phyloP scores from a whole-genome alignment of 2,888 invertebrate species.

The Cheiracanthium punctorium region DNA sequence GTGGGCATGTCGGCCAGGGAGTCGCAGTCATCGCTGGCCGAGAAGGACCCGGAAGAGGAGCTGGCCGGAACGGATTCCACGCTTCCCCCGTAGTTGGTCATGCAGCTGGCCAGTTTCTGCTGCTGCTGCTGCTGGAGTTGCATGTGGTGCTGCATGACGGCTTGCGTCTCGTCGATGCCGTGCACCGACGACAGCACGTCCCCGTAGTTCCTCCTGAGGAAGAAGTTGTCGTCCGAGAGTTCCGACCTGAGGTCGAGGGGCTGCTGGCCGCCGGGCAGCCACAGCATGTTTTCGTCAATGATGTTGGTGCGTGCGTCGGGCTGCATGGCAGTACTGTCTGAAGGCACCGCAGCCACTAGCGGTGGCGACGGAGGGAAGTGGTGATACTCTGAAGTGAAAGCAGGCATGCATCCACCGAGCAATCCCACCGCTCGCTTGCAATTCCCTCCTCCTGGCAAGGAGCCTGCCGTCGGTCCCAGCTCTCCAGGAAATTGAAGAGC shows the following conservation, averaged over 20 bases:
- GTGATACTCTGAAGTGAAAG: conserved; percentile 44
- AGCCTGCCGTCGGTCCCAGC: conserved; percentile 32
- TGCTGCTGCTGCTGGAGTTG: conserved; percentile 54
- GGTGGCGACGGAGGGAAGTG: conserved; percentile 65
- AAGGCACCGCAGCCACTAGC: conserved; percentile 54
- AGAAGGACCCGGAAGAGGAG: conserved; percentile 40
- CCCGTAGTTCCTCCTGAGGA: conserved; percentile 64
- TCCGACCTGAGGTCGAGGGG: conserved; percentile 88
- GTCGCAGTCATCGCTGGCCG: conserved; percentile 51
- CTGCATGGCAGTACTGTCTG: conserved; percentile 61
- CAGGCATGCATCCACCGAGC: conserved; percentile 45
- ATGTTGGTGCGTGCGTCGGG: conserved; percentile 58
- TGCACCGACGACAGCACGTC: conserved; percentile 45
- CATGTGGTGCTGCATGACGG: conserved; percentile 29
- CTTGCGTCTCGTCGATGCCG: conserved; percentile 19
- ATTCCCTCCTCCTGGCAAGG: conserved; percentile 38
- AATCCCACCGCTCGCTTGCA: conserved; percentile 37
- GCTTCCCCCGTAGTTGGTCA: conserved; percentile 38
- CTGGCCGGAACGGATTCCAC: conserved; percentile 51
- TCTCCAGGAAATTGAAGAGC: conserved; percentile 56
- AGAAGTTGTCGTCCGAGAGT: conserved; percentile 73
- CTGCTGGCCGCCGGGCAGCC: conserved; percentile 76
- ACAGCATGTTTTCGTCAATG: conserved; percentile 69
- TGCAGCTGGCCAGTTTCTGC: conserved; percentile 23
- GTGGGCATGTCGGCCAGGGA: conserved; percentile 44